Evolutionary conservation across 2,797 vertebrate species (phyloP).

Genomic region (Rhabdophis nuchalis): DNA sequence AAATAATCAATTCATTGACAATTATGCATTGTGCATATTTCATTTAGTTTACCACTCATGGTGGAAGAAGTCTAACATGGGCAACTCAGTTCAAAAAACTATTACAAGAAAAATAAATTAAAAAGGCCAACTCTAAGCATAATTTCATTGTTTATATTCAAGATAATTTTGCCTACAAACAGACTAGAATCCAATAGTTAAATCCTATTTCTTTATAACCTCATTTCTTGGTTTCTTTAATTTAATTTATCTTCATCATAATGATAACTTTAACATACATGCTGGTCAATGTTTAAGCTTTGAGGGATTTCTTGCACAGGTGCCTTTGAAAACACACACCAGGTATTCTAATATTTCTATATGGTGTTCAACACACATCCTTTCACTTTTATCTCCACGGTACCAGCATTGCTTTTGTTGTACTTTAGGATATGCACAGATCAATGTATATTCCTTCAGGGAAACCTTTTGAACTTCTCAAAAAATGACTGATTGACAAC

Average conservation of each 20-base stretch:
- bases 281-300: constrained; percentile 45
- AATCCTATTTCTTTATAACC: constrained; percentile 39
- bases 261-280: constrained; percentile 41
- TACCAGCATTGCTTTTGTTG: constrained; percentile 59
- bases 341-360: constrained; percentile 52
- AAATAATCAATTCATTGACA: not conserved
- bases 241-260: constrained; percentile 24
- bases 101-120: not conserved
- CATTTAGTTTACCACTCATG: not conserved
- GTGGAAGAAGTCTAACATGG: not conserved
- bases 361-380: constrained; percentile 9
- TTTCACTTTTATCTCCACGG: constrained; percentile 61
- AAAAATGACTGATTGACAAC: constrained; percentile 64
- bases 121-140: constrained; percentile 25
- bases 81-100: constrained; percentile 19
- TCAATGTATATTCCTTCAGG: constrained; percentile 67
- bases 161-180: not conserved
- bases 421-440: constrained; percentile 66
- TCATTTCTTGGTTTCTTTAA: constrained; percentile 31
- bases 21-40: not conserved
- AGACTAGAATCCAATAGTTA: constrained; percentile 36
- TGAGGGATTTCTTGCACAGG: constrained; percentile 46
- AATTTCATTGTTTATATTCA: constrained; percentile 27
- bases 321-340: constrained; percentile 49
- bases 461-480: constrained; percentile 64